These are phyloP conservation scores for Periophthalmodon schlosseri DNA, from an alignment of 2,113 vertebrate species.

Conservation along the genomic window DNA sequence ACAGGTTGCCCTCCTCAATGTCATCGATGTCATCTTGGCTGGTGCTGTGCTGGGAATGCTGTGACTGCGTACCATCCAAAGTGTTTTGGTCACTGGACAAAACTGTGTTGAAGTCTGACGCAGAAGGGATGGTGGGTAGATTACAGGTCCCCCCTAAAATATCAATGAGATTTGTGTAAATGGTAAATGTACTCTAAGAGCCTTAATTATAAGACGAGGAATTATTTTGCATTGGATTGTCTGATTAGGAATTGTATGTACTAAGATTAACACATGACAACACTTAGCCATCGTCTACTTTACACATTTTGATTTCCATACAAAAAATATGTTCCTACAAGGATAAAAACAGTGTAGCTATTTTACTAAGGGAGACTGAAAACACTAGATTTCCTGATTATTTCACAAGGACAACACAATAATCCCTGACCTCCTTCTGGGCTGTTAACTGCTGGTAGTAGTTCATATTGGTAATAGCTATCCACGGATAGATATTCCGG, in stretches of 20 bases:
- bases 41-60: slow-evolving; percentile 94
- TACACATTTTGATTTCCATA: neutral
- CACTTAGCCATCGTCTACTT: neutral
- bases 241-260: no score
- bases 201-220: no score
- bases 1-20: slow-evolving; percentile 90
- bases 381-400: slow-evolving; percentile 8
- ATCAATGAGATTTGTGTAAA: slow-evolving; percentile 28
- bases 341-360: slow-evolving; percentile 1
- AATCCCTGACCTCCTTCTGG: slow-evolving; percentile 60
- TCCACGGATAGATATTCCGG: slow-evolving; percentile 50
- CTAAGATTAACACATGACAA: neutral
- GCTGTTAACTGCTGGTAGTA: slow-evolving; percentile 33
- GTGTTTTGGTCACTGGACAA: slow-evolving; percentile 97
- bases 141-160: slow-evolving; percentile 85
- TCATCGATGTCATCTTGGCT: slow-evolving; percentile 94
- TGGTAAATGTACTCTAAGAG: neutral
- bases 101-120: slow-evolving; percentile 95
- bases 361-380: neutral
- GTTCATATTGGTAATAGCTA: slow-evolving; percentile 46
- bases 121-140: slow-evolving; percentile 94
- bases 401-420: slow-evolving; percentile 46
- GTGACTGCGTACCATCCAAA: slow-evolving; percentile 93
- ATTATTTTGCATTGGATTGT: no score
- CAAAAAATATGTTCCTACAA: slow-evolving; percentile 2